Evolutionary conservation across 2,113 vertebrate species (phyloP).

Genomic region (Oncorhynchus mykiss): DNA sequence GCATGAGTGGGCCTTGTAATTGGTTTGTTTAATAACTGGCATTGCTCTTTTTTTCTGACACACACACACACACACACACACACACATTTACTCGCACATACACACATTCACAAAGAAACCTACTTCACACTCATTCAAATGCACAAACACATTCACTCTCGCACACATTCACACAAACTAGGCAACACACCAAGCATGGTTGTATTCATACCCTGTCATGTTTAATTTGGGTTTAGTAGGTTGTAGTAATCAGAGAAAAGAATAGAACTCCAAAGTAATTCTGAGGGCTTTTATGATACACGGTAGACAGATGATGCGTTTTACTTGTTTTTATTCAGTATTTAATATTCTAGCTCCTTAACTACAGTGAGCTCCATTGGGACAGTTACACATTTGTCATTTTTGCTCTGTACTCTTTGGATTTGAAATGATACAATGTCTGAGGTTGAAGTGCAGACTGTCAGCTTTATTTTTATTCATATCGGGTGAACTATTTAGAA

Average conservation of each 20-base stretch:
- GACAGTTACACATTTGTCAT: too few relatives aligned
- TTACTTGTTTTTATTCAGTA: too few relatives aligned
- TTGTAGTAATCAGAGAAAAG: conserved; percentile 59
- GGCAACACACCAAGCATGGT: neutral
- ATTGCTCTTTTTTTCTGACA: conserved; percentile 21
- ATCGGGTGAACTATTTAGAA: too few relatives aligned
- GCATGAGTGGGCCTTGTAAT: conserved; percentile 53
- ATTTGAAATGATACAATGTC: too few relatives aligned
- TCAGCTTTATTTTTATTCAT: too few relatives aligned
- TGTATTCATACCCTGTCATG: conserved; percentile 39
- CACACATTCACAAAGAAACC: conserved; percentile 4
- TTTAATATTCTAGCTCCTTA: too few relatives aligned
- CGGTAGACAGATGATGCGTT: too few relatives aligned
- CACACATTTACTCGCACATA: conserved; percentile 19
- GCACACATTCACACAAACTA: conserved; percentile 7
- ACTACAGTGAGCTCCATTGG: too few relatives aligned
- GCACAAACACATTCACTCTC: conserved; percentile 13
- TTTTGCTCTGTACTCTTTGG: too few relatives aligned
- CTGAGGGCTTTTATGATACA: too few relatives aligned
- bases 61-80: conserved; percentile 20
- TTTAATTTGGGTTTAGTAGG: conserved; percentile 52
- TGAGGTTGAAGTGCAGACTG: too few relatives aligned
- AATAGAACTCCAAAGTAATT: conserved; percentile 31
- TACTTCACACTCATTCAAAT: conserved; percentile 3
- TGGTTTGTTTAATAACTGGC: conserved; percentile 51